phyloP scores from a whole-genome alignment of 92 coral and sea anemone species.

The Actinostola sp. region DNA sequence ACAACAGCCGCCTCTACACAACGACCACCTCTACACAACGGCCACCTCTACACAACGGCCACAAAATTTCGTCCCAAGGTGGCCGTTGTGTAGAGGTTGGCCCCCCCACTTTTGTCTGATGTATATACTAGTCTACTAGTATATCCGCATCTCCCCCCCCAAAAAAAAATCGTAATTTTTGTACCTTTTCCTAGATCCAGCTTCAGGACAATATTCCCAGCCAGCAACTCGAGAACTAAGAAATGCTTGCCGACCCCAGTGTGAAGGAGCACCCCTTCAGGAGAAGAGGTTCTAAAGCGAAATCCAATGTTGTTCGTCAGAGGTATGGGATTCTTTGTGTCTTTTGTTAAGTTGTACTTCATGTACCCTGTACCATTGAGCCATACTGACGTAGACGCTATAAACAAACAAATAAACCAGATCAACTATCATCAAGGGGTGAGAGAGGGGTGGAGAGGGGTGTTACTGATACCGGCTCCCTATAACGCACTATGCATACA shows the following conservation, averaged over 20 bases:
- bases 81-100: too few relatives aligned
- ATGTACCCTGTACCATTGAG: slow-evolving; percentile 47
- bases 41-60: too few relatives aligned
- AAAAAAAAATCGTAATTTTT: neutral
- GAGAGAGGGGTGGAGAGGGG: too few relatives aligned
- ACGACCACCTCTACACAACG: too few relatives aligned
- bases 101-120: too few relatives aligned
- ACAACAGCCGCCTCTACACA: too few relatives aligned
- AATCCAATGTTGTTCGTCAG: slow-evolving; percentile 30
- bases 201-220: slow-evolving; percentile 52
- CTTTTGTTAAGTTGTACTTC: slow-evolving; percentile 31
- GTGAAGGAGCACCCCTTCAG: slow-evolving; percentile 34
- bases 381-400: slow-evolving; percentile 50
- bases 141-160: too few relatives aligned
- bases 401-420: neutral
- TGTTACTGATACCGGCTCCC: too few relatives aligned
- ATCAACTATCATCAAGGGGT: too few relatives aligned
- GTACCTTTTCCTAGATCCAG: slow-evolving; percentile 62
- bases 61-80: too few relatives aligned
- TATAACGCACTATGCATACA: too few relatives aligned
- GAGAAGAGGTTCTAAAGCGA: slow-evolving; percentile 36
- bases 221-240: slow-evolving; percentile 46
- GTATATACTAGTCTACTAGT: too few relatives aligned
- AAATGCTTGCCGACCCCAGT: slow-evolving; percentile 7
- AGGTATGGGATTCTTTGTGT: slow-evolving; percentile 18